Conservation (phyloP, 2,888 invertebrate species). For the Tachina lurida region DNA sequence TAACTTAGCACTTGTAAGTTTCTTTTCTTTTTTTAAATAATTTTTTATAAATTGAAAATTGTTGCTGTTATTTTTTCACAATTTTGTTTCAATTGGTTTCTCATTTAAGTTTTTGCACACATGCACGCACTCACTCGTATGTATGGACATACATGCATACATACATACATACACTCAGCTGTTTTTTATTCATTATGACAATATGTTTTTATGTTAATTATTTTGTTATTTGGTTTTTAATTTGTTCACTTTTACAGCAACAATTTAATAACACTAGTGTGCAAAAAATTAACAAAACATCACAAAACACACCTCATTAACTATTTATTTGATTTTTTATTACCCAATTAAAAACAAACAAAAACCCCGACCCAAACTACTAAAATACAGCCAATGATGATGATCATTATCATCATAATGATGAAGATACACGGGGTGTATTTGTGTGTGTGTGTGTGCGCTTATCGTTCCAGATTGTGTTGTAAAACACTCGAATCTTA, state of each 20-base stretch:
- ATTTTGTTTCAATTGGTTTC: slow-evolving; percentile 38
- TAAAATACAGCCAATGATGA: background rate
- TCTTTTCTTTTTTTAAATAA: background rate
- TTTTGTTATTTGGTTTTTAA: slow-evolving; percentile 11
- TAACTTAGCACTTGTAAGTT: slow-evolving; percentile 56
- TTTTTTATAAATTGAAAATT: background rate
- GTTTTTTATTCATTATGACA: slow-evolving; percentile 32
- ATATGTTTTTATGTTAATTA: slow-evolving; percentile 35
- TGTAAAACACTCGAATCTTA: slow-evolving; percentile 20
- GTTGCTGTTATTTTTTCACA: slow-evolving; percentile 4
- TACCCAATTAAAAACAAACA: slow-evolving; percentile 58
- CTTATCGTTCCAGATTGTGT: slow-evolving; percentile 9
- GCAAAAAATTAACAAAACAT: slow-evolving; percentile 52
- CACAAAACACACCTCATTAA: slow-evolving; percentile 62
- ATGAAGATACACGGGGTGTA: slow-evolving; percentile 12
- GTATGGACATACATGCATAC: background rate
- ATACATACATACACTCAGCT: background rate
- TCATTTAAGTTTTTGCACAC: slow-evolving; percentile 28
- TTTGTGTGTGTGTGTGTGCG: slow-evolving; percentile 3
- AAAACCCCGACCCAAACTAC: slow-evolving; percentile 32
- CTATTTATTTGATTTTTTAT: slow-evolving; percentile 62
- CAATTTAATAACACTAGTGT: slow-evolving; percentile 34
- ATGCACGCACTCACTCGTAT: background rate
- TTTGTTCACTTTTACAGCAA: slow-evolving; percentile 36
- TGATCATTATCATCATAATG: slow-evolving; percentile 18